phyloP scores from a whole-genome alignment of 2,888 invertebrate genomes.

The Acrocyrtus sp. region DNA sequence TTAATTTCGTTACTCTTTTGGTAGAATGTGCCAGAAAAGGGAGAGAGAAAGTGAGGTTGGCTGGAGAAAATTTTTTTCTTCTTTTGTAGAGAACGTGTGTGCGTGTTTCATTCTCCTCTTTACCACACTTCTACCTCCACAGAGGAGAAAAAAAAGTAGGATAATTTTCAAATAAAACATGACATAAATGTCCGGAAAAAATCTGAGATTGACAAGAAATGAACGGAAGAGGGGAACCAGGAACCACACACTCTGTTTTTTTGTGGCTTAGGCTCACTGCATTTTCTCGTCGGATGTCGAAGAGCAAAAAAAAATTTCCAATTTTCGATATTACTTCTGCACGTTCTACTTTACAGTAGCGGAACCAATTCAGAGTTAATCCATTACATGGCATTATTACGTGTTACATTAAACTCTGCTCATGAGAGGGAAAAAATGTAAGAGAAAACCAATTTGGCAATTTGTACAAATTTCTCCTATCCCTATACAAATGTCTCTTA shows the following conservation, averaged over 20 bases:
- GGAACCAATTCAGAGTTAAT: constrained; percentile 60
- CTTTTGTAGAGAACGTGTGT: not conserved
- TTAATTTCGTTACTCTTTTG: constrained; percentile 27
- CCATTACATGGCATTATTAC: too few species aligned
- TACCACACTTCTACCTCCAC: constrained; percentile 2
- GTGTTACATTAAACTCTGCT: too few species aligned
- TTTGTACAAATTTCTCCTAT: too few species aligned
- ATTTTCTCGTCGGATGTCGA: too few species aligned
- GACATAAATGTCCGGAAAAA: constrained; percentile 36
- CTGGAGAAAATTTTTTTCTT: too few species aligned
- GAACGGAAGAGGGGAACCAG: constrained; percentile 1
- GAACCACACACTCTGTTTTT: too few species aligned
- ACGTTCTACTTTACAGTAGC: constrained; percentile 21
- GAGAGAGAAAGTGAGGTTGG: too few species aligned
- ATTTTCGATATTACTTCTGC: constrained; percentile 33
- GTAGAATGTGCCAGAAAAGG: too few species aligned
- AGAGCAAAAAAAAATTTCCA: too few species aligned
- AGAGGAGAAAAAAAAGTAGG: too few species aligned
- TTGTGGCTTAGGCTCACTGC: too few species aligned
- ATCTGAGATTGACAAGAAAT: constrained; percentile 46
- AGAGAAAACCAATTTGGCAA: constrained; percentile 57
- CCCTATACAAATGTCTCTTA: constrained; percentile 22
- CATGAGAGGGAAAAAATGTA: too few species aligned
- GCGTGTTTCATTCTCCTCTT: constrained; percentile 6
- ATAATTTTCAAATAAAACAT: constrained; percentile 39